Evolutionary conservation across 2,888 invertebrate species (phyloP), one percentile per base, ranked within the genome.

Genomic region (Conchocele bisecta): DNA sequence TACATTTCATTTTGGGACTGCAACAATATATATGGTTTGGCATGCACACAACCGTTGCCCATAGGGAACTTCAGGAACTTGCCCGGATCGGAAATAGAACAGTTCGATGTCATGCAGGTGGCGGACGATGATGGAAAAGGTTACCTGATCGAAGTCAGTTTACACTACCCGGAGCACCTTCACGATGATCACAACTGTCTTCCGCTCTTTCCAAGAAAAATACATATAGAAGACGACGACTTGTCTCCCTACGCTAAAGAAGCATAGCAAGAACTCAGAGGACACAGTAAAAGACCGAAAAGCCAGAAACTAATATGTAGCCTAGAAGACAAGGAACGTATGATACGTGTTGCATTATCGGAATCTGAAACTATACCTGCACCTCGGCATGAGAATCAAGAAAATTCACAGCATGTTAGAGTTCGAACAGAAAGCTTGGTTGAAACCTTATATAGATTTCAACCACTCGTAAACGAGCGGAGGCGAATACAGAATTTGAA

Each of bases 261-360:
- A 13, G 13, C 50, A 20, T 37, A 41, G 28, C 15, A 53, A 7
- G 17, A 61, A 28, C 42, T 60, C 28, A 5, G 24, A 1, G 24
- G 39, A 20, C 5, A 3, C 17, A 15, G 22, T 15, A 22, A 37
- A 54, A 28, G 31, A 61, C n/a, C 66, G 53, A 59, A 81, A 35
- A n/a, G 3, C 2, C 26, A 46, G 37, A 68, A 75, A 61, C 31
- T 74, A 7, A n/a, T 69, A 20, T 48, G 61, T 15, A 69, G 26
- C 1, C 42, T 74, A 20, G 17, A 35, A 5, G 35, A 46, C n/a
- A 59, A 48, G 24, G 26, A 46, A 24, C 20, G n/a, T n/a, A n/a
- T n/a, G 20, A 17, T 59, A 59, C 15, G 59, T 59, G 7, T 7
- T 46, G 1, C 59, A 59, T 35, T 59, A 48, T 29, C 11, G 37